Evolutionary conservation across 2,888 invertebrate genomes (phyloP).

Genomic region (Frankliniella intonsa): DNA sequence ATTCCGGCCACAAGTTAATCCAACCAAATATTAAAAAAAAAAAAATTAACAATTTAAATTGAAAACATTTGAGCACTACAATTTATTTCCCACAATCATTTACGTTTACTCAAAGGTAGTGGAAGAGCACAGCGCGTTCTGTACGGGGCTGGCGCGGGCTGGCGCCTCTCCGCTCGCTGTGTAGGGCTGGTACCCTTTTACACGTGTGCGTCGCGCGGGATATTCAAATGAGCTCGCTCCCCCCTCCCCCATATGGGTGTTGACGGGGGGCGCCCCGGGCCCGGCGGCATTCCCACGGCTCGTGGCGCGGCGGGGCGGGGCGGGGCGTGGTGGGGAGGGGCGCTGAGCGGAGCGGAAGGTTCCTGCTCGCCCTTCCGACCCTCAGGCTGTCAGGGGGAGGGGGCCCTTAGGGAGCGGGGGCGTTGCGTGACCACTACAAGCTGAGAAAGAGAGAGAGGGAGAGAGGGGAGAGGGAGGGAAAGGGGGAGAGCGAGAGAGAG

Average conservation of each 20-base stretch:
- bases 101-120: no score
- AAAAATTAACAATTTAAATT: no score
- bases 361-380: constrained; percentile 21
- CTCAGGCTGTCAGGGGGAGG: not conserved
- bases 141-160: no score
- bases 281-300: not conserved
- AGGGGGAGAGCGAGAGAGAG: no score
- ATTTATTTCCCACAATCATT: not conserved
- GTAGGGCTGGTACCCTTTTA: not conserved
- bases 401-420: not conserved
- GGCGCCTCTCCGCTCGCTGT: not conserved
- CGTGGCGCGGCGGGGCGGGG: not conserved
- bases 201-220: not conserved
- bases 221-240: not conserved
- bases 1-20: no score
- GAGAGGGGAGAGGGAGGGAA: no score
- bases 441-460: no score
- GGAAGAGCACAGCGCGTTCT: no score
- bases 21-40: no score
- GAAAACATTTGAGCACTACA: not conserved
- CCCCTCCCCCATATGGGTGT: not conserved
- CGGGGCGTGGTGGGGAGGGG: not conserved
- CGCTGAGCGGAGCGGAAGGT: not conserved
- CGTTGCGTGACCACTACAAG: constrained; percentile 1
- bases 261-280: not conserved